Conservation (phyloP, 2,797 vertebrate species). For the Premnoplex brunnescens region DNA sequence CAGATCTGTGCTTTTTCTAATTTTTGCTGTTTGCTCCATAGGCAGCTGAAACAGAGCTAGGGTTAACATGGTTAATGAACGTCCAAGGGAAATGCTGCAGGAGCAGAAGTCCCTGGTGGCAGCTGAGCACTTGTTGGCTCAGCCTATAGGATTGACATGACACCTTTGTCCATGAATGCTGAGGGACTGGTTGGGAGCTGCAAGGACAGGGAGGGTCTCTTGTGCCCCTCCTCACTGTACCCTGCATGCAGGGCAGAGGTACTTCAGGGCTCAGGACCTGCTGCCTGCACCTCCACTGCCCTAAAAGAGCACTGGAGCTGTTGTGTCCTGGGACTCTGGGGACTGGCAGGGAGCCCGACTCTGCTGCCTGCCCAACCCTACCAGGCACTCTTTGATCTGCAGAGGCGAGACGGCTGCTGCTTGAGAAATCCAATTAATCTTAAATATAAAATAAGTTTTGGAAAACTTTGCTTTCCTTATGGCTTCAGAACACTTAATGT, state of each 20-base stretch:
- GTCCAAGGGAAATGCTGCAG: background rate
- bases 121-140: background rate
- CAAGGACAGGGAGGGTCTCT: too few relatives aligned
- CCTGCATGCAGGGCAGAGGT: fast-evolving
- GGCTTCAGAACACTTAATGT: background rate
- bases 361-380: background rate
- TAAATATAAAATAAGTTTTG: background rate
- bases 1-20: background rate
- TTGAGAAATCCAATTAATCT: background rate
- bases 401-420: background rate
- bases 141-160: fast-evolving
- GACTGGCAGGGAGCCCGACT: background rate
- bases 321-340: fast-evolving
- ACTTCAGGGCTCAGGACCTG: background rate
- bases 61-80: fast-evolving
- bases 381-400: background rate
- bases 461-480: background rate
- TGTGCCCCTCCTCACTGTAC: fast-evolving
- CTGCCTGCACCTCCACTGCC: fast-evolving
- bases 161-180: fast-evolving
- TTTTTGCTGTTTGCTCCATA: background rate
- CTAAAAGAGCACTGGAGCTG: background rate
- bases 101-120: background rate
- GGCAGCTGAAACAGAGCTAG: background rate
- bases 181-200: background rate